Percentiles rank a stretch among this genome's conserved stretches.
These are phyloP conservation scores for Lytechinus pictus DNA, from an alignment of 35 echinoderm and acorn worm genomes.

Conservation along the genomic window DNA sequence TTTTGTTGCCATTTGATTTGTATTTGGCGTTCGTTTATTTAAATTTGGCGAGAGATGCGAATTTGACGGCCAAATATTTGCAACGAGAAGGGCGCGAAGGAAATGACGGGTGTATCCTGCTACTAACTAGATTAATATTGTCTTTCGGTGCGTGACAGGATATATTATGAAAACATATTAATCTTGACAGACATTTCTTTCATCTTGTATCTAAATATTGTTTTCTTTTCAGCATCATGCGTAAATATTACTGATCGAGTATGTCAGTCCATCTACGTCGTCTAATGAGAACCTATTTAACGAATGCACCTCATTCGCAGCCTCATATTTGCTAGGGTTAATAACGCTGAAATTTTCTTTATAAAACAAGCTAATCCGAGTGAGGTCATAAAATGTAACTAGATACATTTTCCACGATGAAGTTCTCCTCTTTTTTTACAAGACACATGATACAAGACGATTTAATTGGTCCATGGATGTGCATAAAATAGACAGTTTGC, in stretches of 20 bases:
- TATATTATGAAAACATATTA: slow-evolving; percentile 10
- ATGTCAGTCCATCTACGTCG: neutral
- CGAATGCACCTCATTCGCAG: neutral
- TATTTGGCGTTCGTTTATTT: slow-evolving; percentile 37
- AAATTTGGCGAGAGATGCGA: slow-evolving; percentile 27
- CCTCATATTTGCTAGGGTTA: neutral
- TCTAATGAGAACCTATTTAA: neutral
- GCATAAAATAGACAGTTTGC: no score
- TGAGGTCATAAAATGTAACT: no score
- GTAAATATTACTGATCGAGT: neutral
- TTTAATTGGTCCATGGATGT: no score
- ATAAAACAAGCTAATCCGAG: no score
- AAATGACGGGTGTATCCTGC: neutral
- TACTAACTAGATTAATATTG: slow-evolving; percentile 20
- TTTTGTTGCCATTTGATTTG: neutral
- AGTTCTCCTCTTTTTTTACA: no score
- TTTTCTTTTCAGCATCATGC: neutral
- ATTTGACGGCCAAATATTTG: slow-evolving; percentile 19
- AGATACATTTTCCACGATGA: no score
- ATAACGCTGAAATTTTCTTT: neutral
- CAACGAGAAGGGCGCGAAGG: neutral
- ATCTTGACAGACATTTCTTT: slow-evolving; percentile 28
- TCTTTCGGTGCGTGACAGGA: slow-evolving; percentile 12
- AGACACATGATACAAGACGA: no score
- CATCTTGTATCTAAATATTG: neutral